Evolutionary conservation across 2,113 vertebrate species (phyloP), one percentile per base, ranked within the genome.

Genomic region (Dissostichus mawsoni): DNA sequence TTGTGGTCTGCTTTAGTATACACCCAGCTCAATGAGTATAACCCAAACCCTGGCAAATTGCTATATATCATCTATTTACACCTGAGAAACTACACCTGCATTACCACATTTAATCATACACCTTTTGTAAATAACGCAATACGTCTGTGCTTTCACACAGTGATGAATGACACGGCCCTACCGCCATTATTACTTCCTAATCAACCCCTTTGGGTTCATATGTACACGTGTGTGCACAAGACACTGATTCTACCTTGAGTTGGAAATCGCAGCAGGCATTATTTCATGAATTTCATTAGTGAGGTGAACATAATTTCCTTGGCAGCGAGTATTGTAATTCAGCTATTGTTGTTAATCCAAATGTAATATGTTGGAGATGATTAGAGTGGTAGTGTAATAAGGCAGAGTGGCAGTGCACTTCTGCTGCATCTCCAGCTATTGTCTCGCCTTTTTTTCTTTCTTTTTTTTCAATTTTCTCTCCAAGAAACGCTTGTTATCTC

Each of bases 211-310:
- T 90, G 76, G 80, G 88, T 83, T 72, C 63, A 44, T 25, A 55
- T 55, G 59, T 53, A 61, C 59, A 9, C 18, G 25, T 66, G 76
- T 68, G 56, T 69, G 73, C 44, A 33, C 66, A 23, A 55, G 59
- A 10, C 16, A 63, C 56, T 0, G 72, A 33, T 50, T 70, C 66
- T 74, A 69, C 33, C 25, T 80, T 56, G 83, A 83, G 80, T 75
- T 89, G 73, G 74, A 83, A 86, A 77, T 87, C 55, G 13, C 8
- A 16, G 78, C 52, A 77, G 72, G 83, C 78, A 81, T 90, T 82
- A 81, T 90, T 92, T 94, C 76, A 88, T 90, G 84, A 92, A 90
- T 93, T 89, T 93, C 91, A 93, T 93, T 92, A 92, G 88, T 33
- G 80, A 83, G 74, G 81, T 82, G 83, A 89, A 89, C 90, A 93